Conservation (phyloP, 2,113 vertebrate species). For the Poecile atricapillus region DNA sequence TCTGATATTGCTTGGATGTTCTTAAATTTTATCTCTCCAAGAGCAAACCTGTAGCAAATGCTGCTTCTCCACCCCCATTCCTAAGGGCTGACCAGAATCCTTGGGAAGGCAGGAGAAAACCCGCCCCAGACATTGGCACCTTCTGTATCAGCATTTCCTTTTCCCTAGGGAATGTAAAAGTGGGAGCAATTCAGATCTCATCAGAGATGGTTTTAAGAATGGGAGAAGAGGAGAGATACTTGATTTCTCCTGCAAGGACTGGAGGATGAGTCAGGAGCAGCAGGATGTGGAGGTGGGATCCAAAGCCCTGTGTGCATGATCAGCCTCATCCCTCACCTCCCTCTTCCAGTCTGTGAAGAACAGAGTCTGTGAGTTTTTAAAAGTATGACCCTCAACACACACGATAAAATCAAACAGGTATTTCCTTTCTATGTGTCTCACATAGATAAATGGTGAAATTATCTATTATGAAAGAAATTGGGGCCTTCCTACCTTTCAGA, state of each 20-base stretch:
- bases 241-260: background rate
- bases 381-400: background rate
- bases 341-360: background rate
- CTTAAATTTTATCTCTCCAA: background rate
- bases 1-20: background rate
- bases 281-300: background rate
- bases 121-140: background rate
- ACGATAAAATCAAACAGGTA: rapidly evolving
- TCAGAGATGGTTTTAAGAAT: background rate
- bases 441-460: background rate
- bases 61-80: background rate
- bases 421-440: background rate
- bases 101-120: background rate
- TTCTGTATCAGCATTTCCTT: background rate
- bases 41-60: background rate
- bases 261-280: background rate
- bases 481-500: background rate
- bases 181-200: background rate
- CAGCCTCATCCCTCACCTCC: background rate
- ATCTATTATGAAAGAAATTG: background rate
- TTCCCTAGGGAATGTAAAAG: background rate
- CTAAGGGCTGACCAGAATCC: background rate
- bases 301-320: background rate
- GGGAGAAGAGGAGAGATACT: background rate
- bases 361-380: background rate